Base-by-base conservation (phyloP, 2,113 vertebrate species). In the Notechis scutatus region DNA sequence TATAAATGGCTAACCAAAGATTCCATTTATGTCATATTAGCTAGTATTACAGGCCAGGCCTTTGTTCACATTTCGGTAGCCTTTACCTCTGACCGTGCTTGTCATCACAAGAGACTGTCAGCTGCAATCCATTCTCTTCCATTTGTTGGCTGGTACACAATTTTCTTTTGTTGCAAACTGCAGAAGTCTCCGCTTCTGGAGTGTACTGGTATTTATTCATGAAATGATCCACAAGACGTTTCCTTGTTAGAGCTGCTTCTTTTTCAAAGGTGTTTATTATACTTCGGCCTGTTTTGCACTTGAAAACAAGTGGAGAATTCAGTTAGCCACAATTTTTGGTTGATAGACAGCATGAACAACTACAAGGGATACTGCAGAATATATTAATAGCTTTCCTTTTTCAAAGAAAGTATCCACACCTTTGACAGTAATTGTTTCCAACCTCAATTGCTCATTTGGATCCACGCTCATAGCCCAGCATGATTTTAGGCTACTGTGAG, bases 231-330 rank as follows among this genome's bases (percentile, higher is more conserved):
- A 96, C 56, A 0, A 97, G 94, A 24, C 90, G 55, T 91, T 96
- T 97, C 85, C 94, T 96, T 3, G 97, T 95, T 92, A 91, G 55
- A 0, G 4, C 11, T 0, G 94, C 96, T 94, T 97, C 94, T 90
- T 96, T 95, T 95, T 94, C 94, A n/a, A 96, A 96, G 54, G 96
- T 86, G 0, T 50, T 89, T 69, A 97, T 97, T 85, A 95, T 4
- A 1, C 95, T 85, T 87, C 90, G 61, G 56, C 92, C 87, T 6
- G 88, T 95, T 93, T 96, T 95, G 88, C 91, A 59, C 97, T 97
- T 69, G 91, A 96, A 50, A 12, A 8, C 34, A 86, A 91, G 20
- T 8, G 26, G n/a, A 74, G 14, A 5, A 64, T 12, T 42, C 23
- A 23, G 52, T 42, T 55, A 89, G 3, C 52, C 50, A n/a, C 21